Evolutionary conservation across 2,888 invertebrate genomes (phyloP), one percentile per base, ranked within the genome.

Genomic region (Cryptophagus acutangulus): DNA sequence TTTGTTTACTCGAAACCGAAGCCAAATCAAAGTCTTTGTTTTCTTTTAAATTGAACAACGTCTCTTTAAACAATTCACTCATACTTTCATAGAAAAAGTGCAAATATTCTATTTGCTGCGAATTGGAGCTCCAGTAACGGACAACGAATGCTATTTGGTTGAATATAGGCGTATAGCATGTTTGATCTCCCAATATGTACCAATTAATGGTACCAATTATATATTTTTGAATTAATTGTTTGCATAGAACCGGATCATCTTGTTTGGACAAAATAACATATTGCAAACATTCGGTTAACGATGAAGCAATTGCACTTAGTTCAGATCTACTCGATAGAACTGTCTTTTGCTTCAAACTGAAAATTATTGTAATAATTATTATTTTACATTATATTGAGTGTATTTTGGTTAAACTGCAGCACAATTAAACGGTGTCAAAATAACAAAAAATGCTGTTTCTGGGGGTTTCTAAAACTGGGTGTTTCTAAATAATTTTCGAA

Each of bases 221-320:
- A 59, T 74, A 65, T 1, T 51, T 46, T 55, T 65, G 65, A 3
- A 76, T 62, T 10, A 76, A 55, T 35, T 51, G 57, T 36, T 65
- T 61, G 48, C 74, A 74, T 8, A 76, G 53, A 14, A 63, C 61
- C 15, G 56, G 43, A 46, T 75, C 69, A 8, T 66, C 63, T 31
- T 72, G 66, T 51, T 77, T 73, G 52, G 74, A 69, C 34, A 78
- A 64, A 38, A 79, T 67, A 8, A 78, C 63, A 57, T 78, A 85
- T 34, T 78, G 79, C 13, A 89, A 62, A 61, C 90, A 90, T 62
- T 91, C 91, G 13, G 82, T 74, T 52, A 83, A 79, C 1, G 86
- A 76, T 30, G 73, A 74, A 14, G 81, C 74, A 55, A 89, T 76
- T 0, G 81, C 76, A 31, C 78, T 72, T 12, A 77, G 74, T 67